Percentiles rank a stretch among this genome's conserved stretches.
Evolutionary conservation across 2,113 vertebrate species (phyloP).

Genomic region (Rhombomys opimus): DNA sequence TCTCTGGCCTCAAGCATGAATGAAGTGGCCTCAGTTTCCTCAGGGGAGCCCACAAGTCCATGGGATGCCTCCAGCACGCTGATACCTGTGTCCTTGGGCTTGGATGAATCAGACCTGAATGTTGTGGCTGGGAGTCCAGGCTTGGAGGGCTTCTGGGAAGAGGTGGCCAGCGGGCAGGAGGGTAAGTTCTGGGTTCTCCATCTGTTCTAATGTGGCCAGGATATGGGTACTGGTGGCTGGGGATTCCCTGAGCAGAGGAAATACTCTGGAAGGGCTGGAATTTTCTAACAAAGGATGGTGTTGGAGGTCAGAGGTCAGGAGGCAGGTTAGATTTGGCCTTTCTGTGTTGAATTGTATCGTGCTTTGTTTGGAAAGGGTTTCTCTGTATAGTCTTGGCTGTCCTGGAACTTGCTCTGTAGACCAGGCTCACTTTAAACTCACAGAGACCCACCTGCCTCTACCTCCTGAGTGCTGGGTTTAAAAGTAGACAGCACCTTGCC

Average conservation of each 20-base stretch:
- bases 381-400: neutral
- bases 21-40: neutral
- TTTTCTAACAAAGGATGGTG: neutral
- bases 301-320: neutral
- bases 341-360: neutral
- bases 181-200: conserved; percentile 72
- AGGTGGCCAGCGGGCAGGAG: conserved; percentile 46
- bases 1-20: neutral
- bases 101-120: neutral
- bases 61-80: neutral
- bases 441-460: neutral
- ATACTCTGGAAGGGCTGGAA: neutral
- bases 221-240: neutral
- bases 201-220: neutral
- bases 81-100: neutral
- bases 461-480: neutral
- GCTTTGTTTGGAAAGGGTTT: neutral
- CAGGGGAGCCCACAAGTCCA: neutral
- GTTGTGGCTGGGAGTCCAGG: conserved; percentile 11
- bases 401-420: neutral
- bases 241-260: neutral
- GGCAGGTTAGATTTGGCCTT: neutral
- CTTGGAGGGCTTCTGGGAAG: conserved; percentile 35
- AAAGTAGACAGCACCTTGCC: neutral
- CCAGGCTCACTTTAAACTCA: neutral